Conservation (phyloP, 2,797 vertebrate species). For the Typhlichthys eigenmanni region DNA sequence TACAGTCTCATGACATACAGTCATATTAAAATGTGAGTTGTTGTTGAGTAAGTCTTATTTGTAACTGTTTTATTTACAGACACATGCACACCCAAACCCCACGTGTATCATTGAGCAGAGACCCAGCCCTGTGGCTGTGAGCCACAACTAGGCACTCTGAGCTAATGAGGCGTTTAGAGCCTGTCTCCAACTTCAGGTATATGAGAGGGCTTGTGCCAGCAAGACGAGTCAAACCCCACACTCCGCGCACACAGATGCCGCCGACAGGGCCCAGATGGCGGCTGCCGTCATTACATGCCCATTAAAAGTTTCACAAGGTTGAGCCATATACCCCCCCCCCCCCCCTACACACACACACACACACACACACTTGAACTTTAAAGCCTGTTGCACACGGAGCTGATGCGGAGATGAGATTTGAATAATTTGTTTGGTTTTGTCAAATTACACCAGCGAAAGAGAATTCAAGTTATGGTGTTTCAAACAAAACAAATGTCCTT, state of each 20-base stretch:
- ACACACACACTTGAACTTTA: constrained; percentile 5
- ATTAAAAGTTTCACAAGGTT: constrained; percentile 59
- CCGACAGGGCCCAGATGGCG: constrained; percentile 50
- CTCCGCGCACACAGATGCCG: constrained; percentile 32
- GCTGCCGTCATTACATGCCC: constrained; percentile 61
- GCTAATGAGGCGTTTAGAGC: constrained; percentile 66
- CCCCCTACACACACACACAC: too few relatives aligned
- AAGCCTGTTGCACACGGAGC: too few relatives aligned
- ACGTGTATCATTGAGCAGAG: constrained; percentile 19
- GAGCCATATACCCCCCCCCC: constrained; percentile 9
- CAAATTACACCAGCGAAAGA: constrained; percentile 8
- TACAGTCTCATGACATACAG: too few relatives aligned
- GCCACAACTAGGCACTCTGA: constrained; percentile 25
- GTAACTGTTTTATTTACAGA: too few relatives aligned
- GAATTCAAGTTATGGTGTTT: background rate
- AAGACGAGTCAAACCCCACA: constrained; percentile 34
- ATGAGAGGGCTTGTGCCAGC: constrained; percentile 33
- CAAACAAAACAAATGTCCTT: background rate
- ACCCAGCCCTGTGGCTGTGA: constrained; percentile 35
- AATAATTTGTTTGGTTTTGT: constrained; percentile 23
- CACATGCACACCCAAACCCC: background rate
- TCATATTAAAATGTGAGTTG: too few relatives aligned
- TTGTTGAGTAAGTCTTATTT: too few relatives aligned
- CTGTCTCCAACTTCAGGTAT: constrained; percentile 52
- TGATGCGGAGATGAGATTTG: background rate